phyloP scores from a whole-genome alignment of 23 tunicate species.

The Clavelina lepadiformis region DNA sequence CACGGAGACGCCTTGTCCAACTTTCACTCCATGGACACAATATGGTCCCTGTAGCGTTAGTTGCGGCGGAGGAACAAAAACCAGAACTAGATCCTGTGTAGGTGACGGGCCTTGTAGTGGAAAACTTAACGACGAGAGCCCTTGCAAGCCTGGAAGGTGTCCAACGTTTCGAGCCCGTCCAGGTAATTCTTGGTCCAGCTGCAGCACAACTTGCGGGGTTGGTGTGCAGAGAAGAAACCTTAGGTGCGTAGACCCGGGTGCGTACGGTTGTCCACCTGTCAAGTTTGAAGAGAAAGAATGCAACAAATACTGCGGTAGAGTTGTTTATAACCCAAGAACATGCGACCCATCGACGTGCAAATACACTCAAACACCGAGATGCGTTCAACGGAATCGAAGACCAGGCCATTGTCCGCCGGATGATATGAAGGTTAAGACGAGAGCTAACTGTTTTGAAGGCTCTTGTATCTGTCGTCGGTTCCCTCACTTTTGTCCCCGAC shows the following conservation, averaged over 20 bases:
- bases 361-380: not conserved
- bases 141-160: slow-evolving; percentile 8
- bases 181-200: not conserved
- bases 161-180: not conserved
- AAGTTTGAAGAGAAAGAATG: not conserved
- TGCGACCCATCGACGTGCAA: not conserved
- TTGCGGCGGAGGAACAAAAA: too few species aligned
- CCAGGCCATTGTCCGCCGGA: not conserved
- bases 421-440: not conserved
- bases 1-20: too few species aligned
- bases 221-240: slow-evolving; percentile 1
- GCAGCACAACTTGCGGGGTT: slow-evolving; percentile 15
- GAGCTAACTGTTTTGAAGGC: not conserved
- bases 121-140: not conserved
- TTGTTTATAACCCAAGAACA: not conserved
- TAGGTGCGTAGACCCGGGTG: not conserved
- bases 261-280: not conserved
- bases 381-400: not conserved
- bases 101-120: too few species aligned
- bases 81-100: too few species aligned
- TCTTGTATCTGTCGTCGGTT: not conserved
- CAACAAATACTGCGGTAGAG: not conserved
- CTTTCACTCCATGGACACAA: too few species aligned
- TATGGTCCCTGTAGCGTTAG: too few species aligned
- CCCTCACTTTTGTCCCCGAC: too few species aligned